Conservation (phyloP, 2,888 invertebrate genomes). For the Acanthosepion esculentum region DNA sequence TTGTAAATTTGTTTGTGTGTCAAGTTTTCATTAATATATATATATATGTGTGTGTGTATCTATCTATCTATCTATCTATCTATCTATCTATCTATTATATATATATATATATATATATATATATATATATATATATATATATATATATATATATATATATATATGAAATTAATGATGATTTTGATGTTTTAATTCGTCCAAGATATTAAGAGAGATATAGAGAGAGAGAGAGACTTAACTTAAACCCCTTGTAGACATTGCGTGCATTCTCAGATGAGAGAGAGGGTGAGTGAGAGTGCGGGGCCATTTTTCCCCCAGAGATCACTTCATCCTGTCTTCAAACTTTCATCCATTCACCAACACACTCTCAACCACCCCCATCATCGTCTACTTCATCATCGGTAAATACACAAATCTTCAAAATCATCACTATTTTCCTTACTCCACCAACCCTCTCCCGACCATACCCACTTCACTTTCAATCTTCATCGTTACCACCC, state of each 20-base stretch:
- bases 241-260: constrained; percentile 18
- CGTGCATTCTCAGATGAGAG: constrained; percentile 4
- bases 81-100: too few species aligned
- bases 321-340: constrained; percentile 8
- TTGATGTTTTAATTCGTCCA: constrained; percentile 33
- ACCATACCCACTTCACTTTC: too few species aligned
- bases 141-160: not conserved
- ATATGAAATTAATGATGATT: not conserved
- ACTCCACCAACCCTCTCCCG: not conserved
- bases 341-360: not conserved
- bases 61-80: too few species aligned
- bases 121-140: not conserved
- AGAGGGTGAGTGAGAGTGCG: not conserved
- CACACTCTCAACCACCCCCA: not conserved
- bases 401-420: constrained; percentile 33
- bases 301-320: not conserved
- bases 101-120: not conserved
- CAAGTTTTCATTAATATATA: not conserved
- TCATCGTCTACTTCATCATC: not conserved
- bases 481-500: too few species aligned
- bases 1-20: too few species aligned
- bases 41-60: too few species aligned
- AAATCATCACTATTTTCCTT: constrained; percentile 33
- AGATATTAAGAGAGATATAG: not conserved
- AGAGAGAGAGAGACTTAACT: not conserved